Percentiles rank a stretch among this genome's conserved stretches.
Evolutionary conservation across 2,113 vertebrate genomes (phyloP).

Genomic region (Gymnorhina tibicen): DNA sequence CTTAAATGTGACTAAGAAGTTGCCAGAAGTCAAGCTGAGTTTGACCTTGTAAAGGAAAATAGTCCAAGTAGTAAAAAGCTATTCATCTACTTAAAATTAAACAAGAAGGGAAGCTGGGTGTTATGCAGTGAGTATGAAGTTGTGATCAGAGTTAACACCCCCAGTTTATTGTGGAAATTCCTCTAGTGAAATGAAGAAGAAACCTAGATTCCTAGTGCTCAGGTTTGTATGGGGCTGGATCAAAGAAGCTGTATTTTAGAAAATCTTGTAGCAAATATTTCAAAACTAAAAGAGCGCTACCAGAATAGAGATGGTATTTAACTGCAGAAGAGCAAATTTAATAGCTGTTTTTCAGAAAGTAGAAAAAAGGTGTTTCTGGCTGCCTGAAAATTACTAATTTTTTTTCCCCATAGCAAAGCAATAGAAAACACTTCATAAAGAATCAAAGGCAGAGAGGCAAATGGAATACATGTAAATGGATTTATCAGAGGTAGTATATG

Average conservation of each 20-base stretch:
- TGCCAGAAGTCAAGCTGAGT: conserved; percentile 19
- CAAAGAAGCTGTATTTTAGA: not conserved
- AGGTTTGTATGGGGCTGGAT: not conserved
- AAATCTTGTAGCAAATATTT: not conserved
- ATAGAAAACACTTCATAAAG: not conserved
- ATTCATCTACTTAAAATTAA: not conserved
- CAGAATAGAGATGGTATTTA: not conserved
- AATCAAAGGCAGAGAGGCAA: not conserved
- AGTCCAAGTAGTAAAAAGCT: not conserved
- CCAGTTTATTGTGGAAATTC: not conserved
- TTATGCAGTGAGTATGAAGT: not conserved
- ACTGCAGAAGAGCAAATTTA: not conserved
- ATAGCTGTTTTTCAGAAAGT: not conserved
- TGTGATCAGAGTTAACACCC: not conserved
- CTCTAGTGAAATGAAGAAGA: not conserved
- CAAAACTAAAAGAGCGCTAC: not conserved
- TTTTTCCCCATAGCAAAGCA: not conserved
- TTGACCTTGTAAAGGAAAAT: conserved; percentile 14
- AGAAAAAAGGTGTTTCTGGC: not conserved
- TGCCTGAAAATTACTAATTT: not conserved
- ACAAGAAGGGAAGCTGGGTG: not conserved
- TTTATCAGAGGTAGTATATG: not conserved
- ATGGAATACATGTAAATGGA: not conserved
- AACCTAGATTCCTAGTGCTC: not conserved
- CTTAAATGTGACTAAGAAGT: not conserved